A percentile compares a stretch with the other conserved stretches of the same genome.
Conservation (phyloP, 2,797 vertebrate species). For the Galago senegalensis region DNA sequence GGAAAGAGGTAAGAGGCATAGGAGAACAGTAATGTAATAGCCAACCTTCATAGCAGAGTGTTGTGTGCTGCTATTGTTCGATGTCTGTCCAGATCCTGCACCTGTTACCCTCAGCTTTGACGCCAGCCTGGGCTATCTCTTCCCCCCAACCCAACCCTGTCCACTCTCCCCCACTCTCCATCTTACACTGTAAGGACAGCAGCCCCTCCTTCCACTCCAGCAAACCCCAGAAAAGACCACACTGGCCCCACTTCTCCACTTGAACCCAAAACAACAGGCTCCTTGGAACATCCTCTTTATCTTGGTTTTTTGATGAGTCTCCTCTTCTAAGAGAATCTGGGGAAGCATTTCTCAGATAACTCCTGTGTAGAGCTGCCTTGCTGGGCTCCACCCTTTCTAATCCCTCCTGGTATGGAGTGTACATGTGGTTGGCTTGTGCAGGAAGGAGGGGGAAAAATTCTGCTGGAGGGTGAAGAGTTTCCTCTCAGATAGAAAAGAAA, state of each 20-base stretch:
- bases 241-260: neutral
- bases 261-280: neutral
- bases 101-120: no score
- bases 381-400: neutral
- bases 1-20: neutral
- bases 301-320: neutral
- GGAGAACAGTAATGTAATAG: neutral
- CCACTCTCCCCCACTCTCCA: neutral
- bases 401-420: neutral
- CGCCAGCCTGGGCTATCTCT: no score
- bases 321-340: neutral
- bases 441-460: neutral
- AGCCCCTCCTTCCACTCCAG: neutral
- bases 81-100: neutral
- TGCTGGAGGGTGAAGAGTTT: neutral
- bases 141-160: no score
- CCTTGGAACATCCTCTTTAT: neutral
- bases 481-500: neutral
- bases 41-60: no score
- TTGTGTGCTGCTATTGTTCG: neutral
- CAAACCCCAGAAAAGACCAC: neutral
- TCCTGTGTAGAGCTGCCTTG: neutral
- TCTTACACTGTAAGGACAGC: neutral
- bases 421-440: neutral
- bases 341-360: neutral